phyloP scores from a whole-genome alignment of 2,797 vertebrate genomes.

The Aeoliscus strigatus region DNA sequence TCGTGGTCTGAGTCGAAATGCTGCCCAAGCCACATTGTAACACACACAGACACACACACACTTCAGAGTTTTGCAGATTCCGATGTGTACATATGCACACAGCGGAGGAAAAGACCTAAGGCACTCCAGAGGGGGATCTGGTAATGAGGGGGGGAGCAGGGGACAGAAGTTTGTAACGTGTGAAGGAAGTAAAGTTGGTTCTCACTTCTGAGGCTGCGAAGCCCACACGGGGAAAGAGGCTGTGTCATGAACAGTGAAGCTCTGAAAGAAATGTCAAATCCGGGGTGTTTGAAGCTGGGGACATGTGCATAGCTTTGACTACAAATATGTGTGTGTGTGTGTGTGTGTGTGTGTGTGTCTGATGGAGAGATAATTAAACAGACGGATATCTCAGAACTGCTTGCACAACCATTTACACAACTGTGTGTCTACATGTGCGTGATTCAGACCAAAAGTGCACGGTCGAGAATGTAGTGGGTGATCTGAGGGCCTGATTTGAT shows the following conservation, averaged over 20 bases:
- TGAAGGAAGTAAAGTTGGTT: conserved; percentile 51
- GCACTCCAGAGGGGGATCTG: conserved; percentile 50
- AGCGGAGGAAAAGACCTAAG: conserved; percentile 39
- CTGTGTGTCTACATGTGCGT: conserved; percentile 3
- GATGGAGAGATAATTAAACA: conserved; percentile 22
- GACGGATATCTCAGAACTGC: conserved; percentile 6
- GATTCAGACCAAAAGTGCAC: conserved; percentile 22
- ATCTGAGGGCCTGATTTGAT: conserved; percentile 58
- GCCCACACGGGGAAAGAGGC: conserved; percentile 43
- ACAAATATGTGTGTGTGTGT: conserved; percentile 24
- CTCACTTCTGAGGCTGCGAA: conserved; percentile 43
- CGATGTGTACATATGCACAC: conserved; percentile 15
- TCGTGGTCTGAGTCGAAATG: no score
- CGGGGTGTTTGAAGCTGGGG: conserved; percentile 52
- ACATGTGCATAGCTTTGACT: conserved; percentile 32
- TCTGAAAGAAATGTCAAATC: conserved; percentile 57
- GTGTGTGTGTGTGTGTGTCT: no score
- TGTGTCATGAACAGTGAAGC: conserved; percentile 47
- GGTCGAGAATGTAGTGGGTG: conserved; percentile 33
- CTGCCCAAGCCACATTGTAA: no score
- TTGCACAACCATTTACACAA: conserved; percentile 1
- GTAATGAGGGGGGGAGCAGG: conserved; percentile 56
- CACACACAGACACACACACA: conserved; percentile 18
- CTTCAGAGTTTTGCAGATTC: conserved; percentile 13
- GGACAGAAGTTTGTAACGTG: conserved; percentile 52